Evolutionary conservation across 2,888 invertebrate species (phyloP).

Genomic region (Listrodromus nycthemerus): DNA sequence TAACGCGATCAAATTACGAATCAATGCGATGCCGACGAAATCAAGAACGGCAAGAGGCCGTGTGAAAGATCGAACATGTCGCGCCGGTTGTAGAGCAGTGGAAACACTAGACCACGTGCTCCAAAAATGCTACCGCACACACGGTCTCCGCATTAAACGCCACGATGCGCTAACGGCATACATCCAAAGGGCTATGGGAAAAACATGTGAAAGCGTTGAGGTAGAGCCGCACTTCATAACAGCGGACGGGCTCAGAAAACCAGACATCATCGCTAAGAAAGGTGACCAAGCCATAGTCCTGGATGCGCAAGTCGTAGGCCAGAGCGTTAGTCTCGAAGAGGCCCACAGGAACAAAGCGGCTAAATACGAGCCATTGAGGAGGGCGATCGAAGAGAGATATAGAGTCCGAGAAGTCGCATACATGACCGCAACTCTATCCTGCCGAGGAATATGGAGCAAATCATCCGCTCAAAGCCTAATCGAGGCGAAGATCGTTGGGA

Average conservation of each 20-base stretch:
- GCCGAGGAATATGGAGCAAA: conserved; percentile 66
- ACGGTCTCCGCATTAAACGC: conserved; percentile 76
- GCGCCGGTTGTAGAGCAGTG: conserved; percentile 74
- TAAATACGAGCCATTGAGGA: conserved; percentile 23
- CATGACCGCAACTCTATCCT: conserved; percentile 54
- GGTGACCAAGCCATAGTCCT: too few relatives aligned
- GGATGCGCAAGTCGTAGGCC: conserved; percentile 80
- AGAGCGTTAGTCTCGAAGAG: conserved; percentile 70
- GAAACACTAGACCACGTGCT: conserved; percentile 78
- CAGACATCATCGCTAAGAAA: conserved; percentile 75
- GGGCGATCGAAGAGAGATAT: conserved; percentile 15
- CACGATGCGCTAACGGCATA: conserved; percentile 74
- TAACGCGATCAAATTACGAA: conserved; percentile 74
- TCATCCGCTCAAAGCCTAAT: conserved; percentile 35
- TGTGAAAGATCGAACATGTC: conserved; percentile 66
- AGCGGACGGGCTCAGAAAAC: conserved; percentile 74
- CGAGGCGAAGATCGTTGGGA: not conserved
- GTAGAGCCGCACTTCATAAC: conserved; percentile 74
- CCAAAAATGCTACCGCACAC: conserved; percentile 77
- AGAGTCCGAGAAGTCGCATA: conserved; percentile 3
- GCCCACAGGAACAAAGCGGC: conserved; percentile 72
- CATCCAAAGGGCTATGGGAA: conserved; percentile 46
- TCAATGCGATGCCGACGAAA: conserved; percentile 77
- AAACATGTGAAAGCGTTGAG: conserved; percentile 56
- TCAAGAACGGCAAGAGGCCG: conserved; percentile 73